phyloP scores from a whole-genome alignment of 2,113 vertebrate genomes.

The Daboia siamensis region DNA sequence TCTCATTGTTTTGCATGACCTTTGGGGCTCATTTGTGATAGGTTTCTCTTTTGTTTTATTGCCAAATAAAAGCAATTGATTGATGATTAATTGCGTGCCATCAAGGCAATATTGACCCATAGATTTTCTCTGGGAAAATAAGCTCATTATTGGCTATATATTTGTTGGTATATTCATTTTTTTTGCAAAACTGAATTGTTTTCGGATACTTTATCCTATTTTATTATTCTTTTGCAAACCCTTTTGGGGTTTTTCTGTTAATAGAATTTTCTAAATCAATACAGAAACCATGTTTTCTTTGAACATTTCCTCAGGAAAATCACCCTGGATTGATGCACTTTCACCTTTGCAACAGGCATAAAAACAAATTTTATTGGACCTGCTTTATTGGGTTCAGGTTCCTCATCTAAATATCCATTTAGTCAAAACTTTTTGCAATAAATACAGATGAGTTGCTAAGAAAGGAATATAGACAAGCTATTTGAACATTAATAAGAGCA shows the following conservation, averaged over 20 bases:
- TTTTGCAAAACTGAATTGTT: background rate
- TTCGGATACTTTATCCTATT: background rate
- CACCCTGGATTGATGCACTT: background rate
- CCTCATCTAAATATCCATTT: background rate
- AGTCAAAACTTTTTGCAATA: background rate
- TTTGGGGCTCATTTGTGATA: background rate
- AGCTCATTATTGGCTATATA: background rate
- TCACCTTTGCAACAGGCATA: background rate
- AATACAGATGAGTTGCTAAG: background rate
- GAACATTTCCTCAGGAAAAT: background rate
- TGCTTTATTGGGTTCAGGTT: slow-evolving; percentile 8
- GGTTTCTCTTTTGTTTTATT: background rate
- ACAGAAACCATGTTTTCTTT: background rate
- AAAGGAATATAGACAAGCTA: background rate
- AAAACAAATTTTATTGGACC: background rate
- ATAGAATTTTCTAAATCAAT: background rate
- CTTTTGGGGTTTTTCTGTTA: background rate
- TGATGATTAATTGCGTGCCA: background rate
- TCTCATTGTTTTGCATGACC: background rate
- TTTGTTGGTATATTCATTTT: background rate
- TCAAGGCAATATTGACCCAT: background rate
- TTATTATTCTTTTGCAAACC: background rate
- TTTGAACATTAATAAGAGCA: background rate
- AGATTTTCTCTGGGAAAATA: background rate
- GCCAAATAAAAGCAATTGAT: background rate